Evolutionary conservation across 2,888 invertebrate genomes (phyloP), one percentile per base, ranked within the genome.

Genomic region (Meandrusa payeni): DNA sequence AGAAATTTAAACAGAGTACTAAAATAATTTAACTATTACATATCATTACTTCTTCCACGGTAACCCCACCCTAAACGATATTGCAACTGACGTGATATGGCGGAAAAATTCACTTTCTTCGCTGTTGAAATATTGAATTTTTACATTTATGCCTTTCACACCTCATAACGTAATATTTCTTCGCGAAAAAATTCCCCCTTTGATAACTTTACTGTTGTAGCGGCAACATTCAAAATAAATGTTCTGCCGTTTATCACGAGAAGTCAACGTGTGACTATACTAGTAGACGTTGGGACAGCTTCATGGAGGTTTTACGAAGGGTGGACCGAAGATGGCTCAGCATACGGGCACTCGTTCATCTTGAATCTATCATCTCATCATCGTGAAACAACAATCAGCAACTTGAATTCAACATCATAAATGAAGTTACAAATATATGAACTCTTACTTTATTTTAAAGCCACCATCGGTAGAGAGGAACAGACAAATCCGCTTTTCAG

Each of bases 151-250:
- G 80, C 76, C 72, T 80, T 86, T 86, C 72, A 86, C 87, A 86
- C 85, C 85, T 86, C 87, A 87, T 86, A 85, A 83, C 83, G 83
- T 83, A 85, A 86, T 86, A 85, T 83, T 81, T 86, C 79, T 81
- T 71, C 57, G 66, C 57, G 70, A 64, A 62, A 68, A n/a, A 56
- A 61, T 69, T 70, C 71, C 77, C 69, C 73, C 68, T 68, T 66
- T 61, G 57, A 66, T 65, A 80, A 80, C 74, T 78, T 82, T 79
- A 78, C 78, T 69, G 75, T 77, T 78, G 79, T 81, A 80, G 69
- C 61, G 61, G 73, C 66, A 78, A 81, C 82, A 79, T 80, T 79
- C 77, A 76, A 77, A 86, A 85, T 86, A 82, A 85, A 86, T 86
- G 83, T 83, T 83, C 77, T 74, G 73, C 75, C 64, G 76, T 87